Evolutionary conservation across 2,888 invertebrate species (phyloP), one percentile per base, ranked within the genome.

Genomic region (Beris morrisii): DNA sequence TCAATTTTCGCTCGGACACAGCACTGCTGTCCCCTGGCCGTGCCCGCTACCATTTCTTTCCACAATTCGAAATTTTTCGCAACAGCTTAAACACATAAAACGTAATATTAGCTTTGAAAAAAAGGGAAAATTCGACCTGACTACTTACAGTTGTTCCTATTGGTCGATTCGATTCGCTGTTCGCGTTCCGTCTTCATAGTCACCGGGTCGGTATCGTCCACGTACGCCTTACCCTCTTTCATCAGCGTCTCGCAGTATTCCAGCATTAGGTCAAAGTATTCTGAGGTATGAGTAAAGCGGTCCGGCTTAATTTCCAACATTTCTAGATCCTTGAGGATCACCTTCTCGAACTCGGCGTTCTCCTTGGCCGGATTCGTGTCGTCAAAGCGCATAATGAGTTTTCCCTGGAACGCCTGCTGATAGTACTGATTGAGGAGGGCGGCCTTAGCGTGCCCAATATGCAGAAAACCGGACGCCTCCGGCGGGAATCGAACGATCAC

Each of bases 321-420:
- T 70, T 89, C 86, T 32, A 99, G 85, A 81, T 99, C 99, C 78
- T 95, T 93, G 64, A 97, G 81, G 74, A 99, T 99, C 0, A 95
- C 97, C 84, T 97, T 88, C 78, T 99, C 99, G 82, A 96, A 99
- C 72, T 98, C 93, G 1, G 90, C 91, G 74, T 95, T 94, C 78
- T 99, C 99, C 78, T 99, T 99, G 12, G 97, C 98, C 4, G 99
- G 99, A 82, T 99, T 99, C 5, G 99, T 99, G 79, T 99, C 99
- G 82, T 99, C 99, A 79, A 99, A 99, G 71, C 99, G 87, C 96
- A 99, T 95, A 69, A 99, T 92, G 0, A 99, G 86, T 77, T 91
- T 92, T 0, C 99, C 99, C 75, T 97, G 83, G 80, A 97, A 99
- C 1, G 88, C 85, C 74, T 90, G 86, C 72, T 96, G 95, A 76